These are phyloP conservation scores for Takifugu rubripes DNA, from an alignment of 2,797 vertebrate genomes.

Conservation along the genomic window DNA sequence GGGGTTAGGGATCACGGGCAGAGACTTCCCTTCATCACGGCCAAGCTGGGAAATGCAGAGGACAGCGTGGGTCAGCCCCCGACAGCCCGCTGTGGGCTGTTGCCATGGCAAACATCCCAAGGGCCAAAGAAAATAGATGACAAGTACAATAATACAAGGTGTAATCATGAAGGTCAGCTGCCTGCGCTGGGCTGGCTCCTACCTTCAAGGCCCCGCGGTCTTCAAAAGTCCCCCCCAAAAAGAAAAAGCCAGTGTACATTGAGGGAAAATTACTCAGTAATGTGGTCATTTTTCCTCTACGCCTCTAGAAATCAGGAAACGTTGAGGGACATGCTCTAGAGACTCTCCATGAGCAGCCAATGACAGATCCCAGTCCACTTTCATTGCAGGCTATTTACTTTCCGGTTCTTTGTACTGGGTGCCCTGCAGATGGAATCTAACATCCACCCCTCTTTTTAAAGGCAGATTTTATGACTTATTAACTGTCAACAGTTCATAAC, in stretches of 20 bases:
- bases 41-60: constrained; percentile 89
- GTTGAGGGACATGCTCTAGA: constrained; percentile 84
- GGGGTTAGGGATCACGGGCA: constrained; percentile 88
- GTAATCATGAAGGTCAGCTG: constrained; percentile 74
- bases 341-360: constrained; percentile 85
- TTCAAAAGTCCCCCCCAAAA: constrained; percentile 22
- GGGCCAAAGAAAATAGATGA: constrained; percentile 92
- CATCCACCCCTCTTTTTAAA: constrained; percentile 82
- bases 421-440: constrained; percentile 90
- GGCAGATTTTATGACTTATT: constrained; percentile 98
- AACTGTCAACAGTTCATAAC: constrained; percentile 98
- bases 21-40: constrained; percentile 91
- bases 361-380: constrained; percentile 91
- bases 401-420: constrained; percentile 88
- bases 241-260: constrained; percentile 70
- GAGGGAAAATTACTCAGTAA: constrained; percentile 89
- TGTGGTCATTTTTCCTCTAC: constrained; percentile 86
- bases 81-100: constrained; percentile 88
- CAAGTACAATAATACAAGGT: constrained; percentile 84
- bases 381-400: constrained; percentile 89
- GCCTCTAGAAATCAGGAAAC: constrained; percentile 91
- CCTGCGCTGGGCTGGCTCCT: constrained; percentile 62
- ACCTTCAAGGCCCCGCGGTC: constrained; percentile 54
- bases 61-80: constrained; percentile 87
- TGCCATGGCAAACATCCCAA: constrained; percentile 92